Base-by-base conservation (phyloP, 1,140 invertebrate genomes). In the Protaetia brevitarsis region DNA sequence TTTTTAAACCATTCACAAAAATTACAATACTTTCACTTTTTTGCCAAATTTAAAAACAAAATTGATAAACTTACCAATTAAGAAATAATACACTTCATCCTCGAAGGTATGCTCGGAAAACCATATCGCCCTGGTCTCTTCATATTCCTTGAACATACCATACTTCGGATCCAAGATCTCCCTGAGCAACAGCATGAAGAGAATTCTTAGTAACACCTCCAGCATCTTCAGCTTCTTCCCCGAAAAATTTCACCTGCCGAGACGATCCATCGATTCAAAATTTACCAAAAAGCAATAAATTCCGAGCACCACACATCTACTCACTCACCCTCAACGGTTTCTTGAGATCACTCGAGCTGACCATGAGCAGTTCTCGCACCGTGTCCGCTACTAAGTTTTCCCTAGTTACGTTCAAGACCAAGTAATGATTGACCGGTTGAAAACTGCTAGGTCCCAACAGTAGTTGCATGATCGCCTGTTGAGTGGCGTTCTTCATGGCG, bases 131-230 rank as follows among this genome's bases (percentile, higher is more conserved):
- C 89, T 87, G 0, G 95, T 94, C 72, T 98, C 94, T 66, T 95
- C 89, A 70, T 92, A 94, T 71, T 92, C 88, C 71, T 88, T 89
- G 77, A 99, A 99, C 96, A 99, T 99, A 41, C 97, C 97, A 79
- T 96, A 99, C 69, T 98, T 96, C 0, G 95, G 94, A 82, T 98
- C 93, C 31, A 98, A 84, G 58, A 99, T 90, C 80, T 98, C 94
- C 74, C 89, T 87, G 1, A 98, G 79, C 0, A 99, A 76, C 6
- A 99, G 79, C 82, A 98, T 82, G 76, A 99, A 99, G 79, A 98
- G n/a, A 99, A 79, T 99, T 97, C 80, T 98, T 98, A 56, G 87
- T 88, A 0, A 99, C 96, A 21, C 96, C 96, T 37, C 97, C 97
- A 1, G 93, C 95, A 83, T 99, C 97, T 78, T 97, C 93, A 7